Percentiles rank a stretch among this genome's conserved stretches.
Conservation (phyloP, 2,113 vertebrate species). For the Python bivittatus region DNA sequence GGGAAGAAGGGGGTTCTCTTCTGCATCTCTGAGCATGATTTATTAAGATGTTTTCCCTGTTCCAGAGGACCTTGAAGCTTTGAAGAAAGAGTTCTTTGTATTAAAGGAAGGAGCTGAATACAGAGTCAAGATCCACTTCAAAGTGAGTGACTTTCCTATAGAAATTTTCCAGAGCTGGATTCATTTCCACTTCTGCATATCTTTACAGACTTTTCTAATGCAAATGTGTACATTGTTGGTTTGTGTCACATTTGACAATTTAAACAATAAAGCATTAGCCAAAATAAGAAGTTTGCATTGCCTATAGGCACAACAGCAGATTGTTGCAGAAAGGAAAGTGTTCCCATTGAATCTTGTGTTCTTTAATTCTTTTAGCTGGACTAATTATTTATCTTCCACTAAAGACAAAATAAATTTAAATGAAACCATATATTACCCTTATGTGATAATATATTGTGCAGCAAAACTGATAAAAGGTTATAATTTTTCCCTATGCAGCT, state of each 20-base stretch:
- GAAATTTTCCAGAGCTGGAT: not conserved
- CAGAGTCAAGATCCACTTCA: constrained; percentile 80
- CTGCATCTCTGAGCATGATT: not conserved
- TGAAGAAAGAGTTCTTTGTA: constrained; percentile 77
- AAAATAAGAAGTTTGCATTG: not conserved
- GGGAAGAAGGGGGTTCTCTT: not conserved
- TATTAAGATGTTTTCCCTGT: constrained; percentile 8
- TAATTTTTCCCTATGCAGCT: not conserved
- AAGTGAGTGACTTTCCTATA: constrained; percentile 68
- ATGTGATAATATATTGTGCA: not conserved
- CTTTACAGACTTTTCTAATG: not conserved
- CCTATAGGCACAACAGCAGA: not conserved
- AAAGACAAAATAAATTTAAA: not conserved
- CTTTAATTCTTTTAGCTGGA: not conserved
- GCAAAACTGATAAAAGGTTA: not conserved
- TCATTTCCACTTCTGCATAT: not conserved
- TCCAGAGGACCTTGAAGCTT: constrained; percentile 75
- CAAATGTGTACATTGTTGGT: not conserved
- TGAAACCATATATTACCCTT: not conserved
- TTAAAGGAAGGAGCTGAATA: constrained; percentile 83
- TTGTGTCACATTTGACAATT: not conserved
- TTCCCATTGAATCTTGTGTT: not conserved
- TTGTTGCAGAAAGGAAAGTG: not conserved
- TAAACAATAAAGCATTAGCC: not conserved
- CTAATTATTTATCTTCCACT: not conserved